Conservation (phyloP, 2,113 vertebrate species). For the Melanostigma gelatinosum region DNA sequence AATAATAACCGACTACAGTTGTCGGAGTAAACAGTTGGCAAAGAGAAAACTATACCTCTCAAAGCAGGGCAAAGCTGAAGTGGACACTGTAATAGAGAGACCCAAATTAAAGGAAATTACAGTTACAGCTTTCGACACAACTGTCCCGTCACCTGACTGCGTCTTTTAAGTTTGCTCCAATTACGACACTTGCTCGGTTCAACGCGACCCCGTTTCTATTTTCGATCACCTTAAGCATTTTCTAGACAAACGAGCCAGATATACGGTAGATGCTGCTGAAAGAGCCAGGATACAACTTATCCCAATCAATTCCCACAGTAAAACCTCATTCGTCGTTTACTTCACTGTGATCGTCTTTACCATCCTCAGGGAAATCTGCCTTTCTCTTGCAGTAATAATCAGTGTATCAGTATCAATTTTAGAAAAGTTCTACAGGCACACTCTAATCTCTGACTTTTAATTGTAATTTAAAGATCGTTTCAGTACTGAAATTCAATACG, state of each 20-base stretch:
- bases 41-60: neutral
- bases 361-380: conserved; percentile 34
- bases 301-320: conserved; percentile 31
- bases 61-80: neutral
- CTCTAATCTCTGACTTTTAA: conserved; percentile 3
- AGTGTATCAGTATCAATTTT: neutral
- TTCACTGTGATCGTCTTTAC: conserved; percentile 8
- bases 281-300: conserved; percentile 19
- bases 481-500: neutral
- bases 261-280: conserved; percentile 22
- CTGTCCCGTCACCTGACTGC: neutral
- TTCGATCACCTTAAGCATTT: neutral
- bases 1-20: conserved; percentile 26
- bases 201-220: conserved; percentile 1
- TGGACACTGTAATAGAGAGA: neutral
- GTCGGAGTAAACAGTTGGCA: conserved; percentile 29
- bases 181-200: conserved; percentile 1
- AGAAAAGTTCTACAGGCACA: neutral
- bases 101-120: conserved; percentile 15
- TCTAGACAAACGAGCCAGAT: conserved; percentile 1
- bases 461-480: conserved; percentile 8
- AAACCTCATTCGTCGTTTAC: conserved; percentile 24
- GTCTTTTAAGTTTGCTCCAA: conserved; percentile 7
- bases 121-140: conserved; percentile 12
- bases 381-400: conserved; percentile 26